These are phyloP conservation scores for Sinopyrophorus schimmeli DNA, from an alignment of 2,888 invertebrate genomes.

Conservation along the genomic window DNA sequence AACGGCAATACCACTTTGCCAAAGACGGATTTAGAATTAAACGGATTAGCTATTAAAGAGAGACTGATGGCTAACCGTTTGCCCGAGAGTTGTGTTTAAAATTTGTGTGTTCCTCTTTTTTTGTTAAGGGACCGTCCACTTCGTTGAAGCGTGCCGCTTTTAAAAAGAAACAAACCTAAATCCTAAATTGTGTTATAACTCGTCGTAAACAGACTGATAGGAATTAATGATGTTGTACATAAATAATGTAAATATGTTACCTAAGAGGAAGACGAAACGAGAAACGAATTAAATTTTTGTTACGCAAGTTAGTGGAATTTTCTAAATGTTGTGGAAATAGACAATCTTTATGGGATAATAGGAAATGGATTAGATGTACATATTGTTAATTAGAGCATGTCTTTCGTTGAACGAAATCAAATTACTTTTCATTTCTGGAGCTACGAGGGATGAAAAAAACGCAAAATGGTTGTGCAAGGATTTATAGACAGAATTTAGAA, in stretches of 20 bases:
- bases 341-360: slow-evolving; percentile 23
- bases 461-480: no score
- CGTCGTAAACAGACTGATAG: slow-evolving; percentile 27
- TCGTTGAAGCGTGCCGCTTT: no score
- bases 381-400: no score
- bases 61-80: slow-evolving; percentile 84
- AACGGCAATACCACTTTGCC: slow-evolving; percentile 59
- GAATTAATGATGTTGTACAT: slow-evolving; percentile 27
- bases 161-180: no score
- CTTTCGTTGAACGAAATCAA: no score
- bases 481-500: no score
- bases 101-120: slow-evolving; percentile 19
- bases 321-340: slow-evolving; percentile 25
- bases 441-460: no score
- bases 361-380: slow-evolving; percentile 22
- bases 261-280: no score
- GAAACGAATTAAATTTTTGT: slow-evolving; percentile 29
- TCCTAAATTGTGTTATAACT: no score
- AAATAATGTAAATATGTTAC: slow-evolving; percentile 30
- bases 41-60: slow-evolving; percentile 86
- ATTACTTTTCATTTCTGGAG: no score
- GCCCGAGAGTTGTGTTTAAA: slow-evolving; percentile 86
- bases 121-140: slow-evolving; percentile 30
- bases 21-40: slow-evolving; percentile 60
- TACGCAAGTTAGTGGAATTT: slow-evolving; percentile 21